Evolutionary conservation across 2,113 vertebrate species (phyloP).

Genomic region (Junco hyemalis): DNA sequence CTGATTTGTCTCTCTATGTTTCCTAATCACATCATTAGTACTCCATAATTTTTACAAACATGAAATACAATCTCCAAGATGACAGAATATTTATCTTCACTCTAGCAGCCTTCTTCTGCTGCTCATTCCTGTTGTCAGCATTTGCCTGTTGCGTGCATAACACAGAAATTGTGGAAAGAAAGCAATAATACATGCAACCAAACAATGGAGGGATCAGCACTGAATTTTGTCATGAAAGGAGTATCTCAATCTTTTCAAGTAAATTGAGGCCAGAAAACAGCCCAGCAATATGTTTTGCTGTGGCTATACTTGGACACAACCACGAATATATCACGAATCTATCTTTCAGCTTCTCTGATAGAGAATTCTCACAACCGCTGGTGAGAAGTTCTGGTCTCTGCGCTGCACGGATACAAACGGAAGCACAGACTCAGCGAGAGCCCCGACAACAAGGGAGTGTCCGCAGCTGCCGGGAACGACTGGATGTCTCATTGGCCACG

Average conservation of each 20-base stretch:
- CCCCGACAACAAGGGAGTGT: not conserved
- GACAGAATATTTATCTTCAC: not conserved
- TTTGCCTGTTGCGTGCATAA: not conserved
- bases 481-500: constrained; percentile 36
- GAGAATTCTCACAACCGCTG: not conserved
- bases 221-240: not conserved
- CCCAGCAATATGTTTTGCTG: not conserved
- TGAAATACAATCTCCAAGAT: not conserved
- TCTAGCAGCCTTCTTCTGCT: not conserved
- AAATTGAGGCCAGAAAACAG: not conserved
- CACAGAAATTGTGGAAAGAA: not conserved
- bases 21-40: not conserved
- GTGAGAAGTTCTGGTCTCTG: not conserved
- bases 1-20: not conserved
- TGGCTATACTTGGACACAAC: not conserved
- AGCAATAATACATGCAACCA: not conserved
- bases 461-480: not conserved
- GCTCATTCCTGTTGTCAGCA: not conserved
- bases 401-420: not conserved
- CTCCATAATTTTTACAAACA: not conserved
- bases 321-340: not conserved
- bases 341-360: not conserved
- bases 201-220: constrained; percentile 25
- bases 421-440: not conserved
- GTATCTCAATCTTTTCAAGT: not conserved